Conservation (phyloP, 2,888 invertebrate species). For the Yponomeuta evonymella region DNA sequence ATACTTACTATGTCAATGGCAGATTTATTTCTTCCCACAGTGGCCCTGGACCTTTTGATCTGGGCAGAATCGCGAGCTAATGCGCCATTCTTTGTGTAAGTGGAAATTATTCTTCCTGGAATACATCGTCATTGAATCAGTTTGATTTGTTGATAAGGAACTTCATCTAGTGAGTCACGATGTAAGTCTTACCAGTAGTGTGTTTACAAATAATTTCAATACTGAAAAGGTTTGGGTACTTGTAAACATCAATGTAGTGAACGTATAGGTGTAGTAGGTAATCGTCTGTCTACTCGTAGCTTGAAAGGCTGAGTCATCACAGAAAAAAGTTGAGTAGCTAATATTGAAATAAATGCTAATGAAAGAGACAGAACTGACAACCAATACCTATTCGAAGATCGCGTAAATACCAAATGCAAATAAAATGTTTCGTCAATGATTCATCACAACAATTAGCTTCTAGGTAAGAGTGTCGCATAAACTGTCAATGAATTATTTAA, state of each 20-base stretch:
- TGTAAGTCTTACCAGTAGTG: too few species aligned
- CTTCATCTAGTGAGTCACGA: neutral
- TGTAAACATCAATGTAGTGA: too few species aligned
- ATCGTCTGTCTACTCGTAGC: too few species aligned
- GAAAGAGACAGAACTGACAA: neutral
- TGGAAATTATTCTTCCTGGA: conserved; percentile 49
- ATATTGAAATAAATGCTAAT: neutral
- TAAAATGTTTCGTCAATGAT: neutral
- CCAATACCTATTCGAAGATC: neutral
- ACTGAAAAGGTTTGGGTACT: too few species aligned
- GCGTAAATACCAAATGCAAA: neutral
- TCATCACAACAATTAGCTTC: neutral
- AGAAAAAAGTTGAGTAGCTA: neutral
- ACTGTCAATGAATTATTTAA: neutral
- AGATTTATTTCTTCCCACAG: conserved; percentile 64
- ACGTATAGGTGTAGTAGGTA: too few species aligned
- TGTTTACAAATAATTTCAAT: too few species aligned
- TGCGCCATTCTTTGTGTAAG: conserved; percentile 41
- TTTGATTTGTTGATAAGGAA: neutral
- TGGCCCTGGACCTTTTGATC: neutral
- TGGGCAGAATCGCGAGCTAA: conserved; percentile 5
- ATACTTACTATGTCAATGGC: conserved; percentile 44
- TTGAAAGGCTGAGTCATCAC: neutral
- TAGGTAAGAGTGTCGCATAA: neutral
- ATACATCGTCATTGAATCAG: conserved; percentile 30